Evolutionary conservation across 2,888 invertebrate genomes (phyloP).

Genomic region (Sisyra nigra): DNA sequence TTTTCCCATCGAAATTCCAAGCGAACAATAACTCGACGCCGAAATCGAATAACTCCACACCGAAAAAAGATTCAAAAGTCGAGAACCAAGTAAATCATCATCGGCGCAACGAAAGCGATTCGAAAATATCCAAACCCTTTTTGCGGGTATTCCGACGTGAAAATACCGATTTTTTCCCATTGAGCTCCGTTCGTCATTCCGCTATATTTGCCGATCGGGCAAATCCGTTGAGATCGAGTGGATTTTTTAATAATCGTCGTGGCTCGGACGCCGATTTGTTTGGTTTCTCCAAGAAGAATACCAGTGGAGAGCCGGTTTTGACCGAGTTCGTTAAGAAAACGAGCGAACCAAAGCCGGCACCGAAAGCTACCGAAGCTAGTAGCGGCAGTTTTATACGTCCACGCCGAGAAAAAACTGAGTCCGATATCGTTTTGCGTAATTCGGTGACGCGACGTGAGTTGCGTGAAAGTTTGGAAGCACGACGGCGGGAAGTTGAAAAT

Average conservation of each 20-base stretch:
- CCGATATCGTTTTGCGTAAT: slow-evolving; percentile 63
- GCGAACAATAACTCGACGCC: slow-evolving; percentile 12
- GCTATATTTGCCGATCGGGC: slow-evolving; percentile 40
- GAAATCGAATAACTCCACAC: slow-evolving; percentile 11
- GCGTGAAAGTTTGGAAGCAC: slow-evolving; percentile 29
- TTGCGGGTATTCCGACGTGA: slow-evolving; percentile 67
- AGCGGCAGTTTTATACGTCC: slow-evolving; percentile 38
- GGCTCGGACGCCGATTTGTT: slow-evolving; percentile 33
- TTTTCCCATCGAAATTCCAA: slow-evolving; percentile 45
- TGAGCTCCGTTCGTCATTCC: slow-evolving; percentile 57
- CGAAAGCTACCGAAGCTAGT: slow-evolving; percentile 18
- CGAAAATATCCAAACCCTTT: slow-evolving; percentile 52
- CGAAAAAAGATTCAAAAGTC: slow-evolving; percentile 13
- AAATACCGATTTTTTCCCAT: slow-evolving; percentile 69
- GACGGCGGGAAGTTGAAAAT: slow-evolving; percentile 29
- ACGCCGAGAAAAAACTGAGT: slow-evolving; percentile 78
- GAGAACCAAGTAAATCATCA: slow-evolving; percentile 25
- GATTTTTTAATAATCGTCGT: slow-evolving; percentile 50
- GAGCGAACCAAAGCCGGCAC: slow-evolving; percentile 28
- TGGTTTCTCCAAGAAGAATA: slow-evolving; percentile 29
- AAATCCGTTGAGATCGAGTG: slow-evolving; percentile 45
- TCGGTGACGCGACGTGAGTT: slow-evolving; percentile 33
- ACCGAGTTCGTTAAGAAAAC: slow-evolving; percentile 50
- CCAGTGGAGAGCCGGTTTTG: slow-evolving; percentile 48
- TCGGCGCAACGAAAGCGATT: slow-evolving; percentile 58